Evolutionary conservation across 2,888 invertebrate species (phyloP), one percentile per base, ranked within the genome.

Genomic region (Zelleria hepariella): DNA sequence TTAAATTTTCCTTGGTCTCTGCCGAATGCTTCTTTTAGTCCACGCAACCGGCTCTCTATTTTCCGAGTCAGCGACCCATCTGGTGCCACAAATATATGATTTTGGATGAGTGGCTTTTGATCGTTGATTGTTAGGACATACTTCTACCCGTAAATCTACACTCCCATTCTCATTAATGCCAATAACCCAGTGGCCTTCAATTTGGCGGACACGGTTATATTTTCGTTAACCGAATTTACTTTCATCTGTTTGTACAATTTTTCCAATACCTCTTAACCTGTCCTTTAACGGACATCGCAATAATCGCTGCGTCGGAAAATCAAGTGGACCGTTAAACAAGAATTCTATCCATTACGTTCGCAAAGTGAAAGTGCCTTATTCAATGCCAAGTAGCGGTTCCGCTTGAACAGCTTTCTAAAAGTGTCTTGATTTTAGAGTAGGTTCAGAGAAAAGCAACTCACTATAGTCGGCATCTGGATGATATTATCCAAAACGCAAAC

Each of bases 131-230:
- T 67, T 62, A 8, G 67, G 68, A 61, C 70, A 70, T 32, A 70
- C 64, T 62, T 71, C 68, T 10, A 73, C 24, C 0, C 70, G 48
- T 0, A 71, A 48, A 23, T 71, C 70, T 5, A 71, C 65, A 25
- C 53, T 63, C 0, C 66, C 64, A 62, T 69, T 65, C 48, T 70
- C 66, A 0, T 69, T 68, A 59, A 69, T 62, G 2, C 70, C 67
- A 0, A 70, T 6, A 0, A 68, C 64, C 68, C 68, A 67, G 24
- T 64, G 65, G 1, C 64, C 65, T 61, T 65, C 61, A 10, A 58
- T 25, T 5, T 7, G 20, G 20, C 52, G 10, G 20, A 54, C 60
- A 32, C 53, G 25, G 54, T 58, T 60, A 47, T 59, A 65, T 63
- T 65, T 66, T 52, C 65, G 60, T 49, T 61, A 64, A 2, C 63